Evolutionary conservation across 2,888 invertebrate species (phyloP), one percentile per base, ranked within the genome.

Genomic region (Malachius bipustulatus): DNA sequence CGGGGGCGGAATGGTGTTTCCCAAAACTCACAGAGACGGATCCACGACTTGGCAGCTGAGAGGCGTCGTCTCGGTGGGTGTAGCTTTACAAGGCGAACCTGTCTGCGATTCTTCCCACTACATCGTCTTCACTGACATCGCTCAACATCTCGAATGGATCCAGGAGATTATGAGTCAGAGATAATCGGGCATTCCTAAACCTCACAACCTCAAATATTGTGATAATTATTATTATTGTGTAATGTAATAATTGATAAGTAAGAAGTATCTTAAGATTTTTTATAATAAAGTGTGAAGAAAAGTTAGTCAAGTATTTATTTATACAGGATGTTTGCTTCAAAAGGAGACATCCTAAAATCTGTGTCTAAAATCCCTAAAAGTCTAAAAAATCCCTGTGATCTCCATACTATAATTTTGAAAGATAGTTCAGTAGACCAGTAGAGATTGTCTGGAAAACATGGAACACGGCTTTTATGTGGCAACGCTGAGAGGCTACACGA

Each of bases 101-200:
- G 55, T 67, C 4, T 76, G 76, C 47, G 75, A 75, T 46, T 67
- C 73, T 0, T 61, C 63, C 0, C 71, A 74, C 45, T 75, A 71
- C 50, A 70, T 72, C 12, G 70, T 75, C 2, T 74, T 75, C 47
- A 74, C 73, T 0, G 75, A 75, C 45, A 53, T 72, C 15, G 71
- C 73, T 4, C 70, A 72, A 50, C 66, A 70, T 57, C 49, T 69
- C 38, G 62, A 66, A 4, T 75, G 73, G 71, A 65, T 73, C 13
- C 48, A 52, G 30, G 27, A 36, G 9, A 41, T 46, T 32, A 19
- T 19, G 24, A 19, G 24, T n/a, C 6, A 6, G 6, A 19, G 24
- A 6, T 19, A n/a, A 19, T 8, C 6, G n/a, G 6, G n/a, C 24
- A 8, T 6, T 19, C 6, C n/a, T 19, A 8, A 8, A 8, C 24